Base-by-base conservation (phyloP, 2,113 vertebrate genomes). In the Anhinga anhinga region DNA sequence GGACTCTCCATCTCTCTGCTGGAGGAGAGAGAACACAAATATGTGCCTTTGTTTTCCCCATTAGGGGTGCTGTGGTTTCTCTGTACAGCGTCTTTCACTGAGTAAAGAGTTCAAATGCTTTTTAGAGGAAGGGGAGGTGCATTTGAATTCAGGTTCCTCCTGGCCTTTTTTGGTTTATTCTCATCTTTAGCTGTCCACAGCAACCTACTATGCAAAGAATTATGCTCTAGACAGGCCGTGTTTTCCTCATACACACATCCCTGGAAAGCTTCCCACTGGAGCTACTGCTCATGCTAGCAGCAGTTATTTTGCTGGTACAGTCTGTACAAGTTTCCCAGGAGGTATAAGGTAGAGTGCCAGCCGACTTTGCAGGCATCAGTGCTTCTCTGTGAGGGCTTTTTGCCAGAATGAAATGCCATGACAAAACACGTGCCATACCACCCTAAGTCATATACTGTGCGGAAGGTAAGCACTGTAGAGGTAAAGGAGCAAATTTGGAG, bases 341-440 rank as follows among this genome's bases (percentile, higher is more conserved):
- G 38, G 59, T 10, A 36, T 1, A 69, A 66, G 47, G 53, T 7
- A 47, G 47, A 62, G 12, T 17, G 45, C n/a, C 55, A 70, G 69
- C 34, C 36, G 62, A 82, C 53, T 92, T 56, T 73, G 47, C 21
- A 66, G 59, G 18, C 15, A 18, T 71, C 50, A 55, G 38, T 62
- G 30, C n/a, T 77, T 83, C 45, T 50, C 50, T 62, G 15, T 50
- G 38, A 88, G 16, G 9, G 9, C 2, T 56, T 63, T 87, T 77
- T 62, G 5, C 62, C 23, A 38, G 59, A 18, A 40, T 55, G 38
- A 80, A 77, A 63, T 25, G 38, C 50, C 47, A 13, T 36, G 69
- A 44, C 0, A 0, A 59, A 91, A 30, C n/a, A 47, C 11, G 8
- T 2, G 5, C 47, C 29, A 38, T 88, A 32, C 29, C 70, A 44